Evolutionary conservation across 2,888 invertebrate genomes (phyloP), one percentile per base, ranked within the genome.

Genomic region (Gastrophysa polygoni): DNA sequence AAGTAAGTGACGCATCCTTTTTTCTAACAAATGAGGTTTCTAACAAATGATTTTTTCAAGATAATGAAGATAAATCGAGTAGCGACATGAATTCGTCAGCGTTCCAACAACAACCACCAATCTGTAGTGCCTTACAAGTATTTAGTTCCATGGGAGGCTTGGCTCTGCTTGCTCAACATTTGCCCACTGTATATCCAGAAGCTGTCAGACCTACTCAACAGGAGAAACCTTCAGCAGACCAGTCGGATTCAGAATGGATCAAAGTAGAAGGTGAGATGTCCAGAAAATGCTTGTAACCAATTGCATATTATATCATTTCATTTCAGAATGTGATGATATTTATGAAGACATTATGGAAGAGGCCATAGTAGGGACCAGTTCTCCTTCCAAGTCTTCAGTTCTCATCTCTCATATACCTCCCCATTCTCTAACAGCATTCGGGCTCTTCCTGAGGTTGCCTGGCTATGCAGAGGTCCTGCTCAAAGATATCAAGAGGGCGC

Each of bases 381-480:
- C 85, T 7, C 78, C 85, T 1, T 78, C 85, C 0, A 85, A 85
- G 71, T 76, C 83, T 17, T 75, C 84, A 2, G 81, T 80, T 16
- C 78, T 84, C 1, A 83, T 85, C 6, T 85, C 87, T n/a, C 86
- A 88, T 55, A 90, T 92, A 59, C 96, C 96, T 5, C 91, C 94
- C 57, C 96, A 96, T 83, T 95, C 96, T 48, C 85, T 97, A 68
- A 91, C 94, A 1, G 95, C 96, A 11, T 93, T 97, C 77, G 94
- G 94, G 0, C 83, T 96, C 62, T 93, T 97, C 79, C 85, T 97
- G 18, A 87, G 95, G 71, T 83, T 97, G 72, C 95, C 95, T 0
- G 92, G 95, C 1, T 97, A 96, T 79, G 95, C 96, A 0, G 95
- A 93, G 78, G 92, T 95, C 46, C 81, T 97, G 66, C 84, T 97